A percentile compares a stretch with the other conserved stretches of the same genome.
phyloP scores from a whole-genome alignment of 2,888 invertebrate genomes.

The Globia sparganii region DNA sequence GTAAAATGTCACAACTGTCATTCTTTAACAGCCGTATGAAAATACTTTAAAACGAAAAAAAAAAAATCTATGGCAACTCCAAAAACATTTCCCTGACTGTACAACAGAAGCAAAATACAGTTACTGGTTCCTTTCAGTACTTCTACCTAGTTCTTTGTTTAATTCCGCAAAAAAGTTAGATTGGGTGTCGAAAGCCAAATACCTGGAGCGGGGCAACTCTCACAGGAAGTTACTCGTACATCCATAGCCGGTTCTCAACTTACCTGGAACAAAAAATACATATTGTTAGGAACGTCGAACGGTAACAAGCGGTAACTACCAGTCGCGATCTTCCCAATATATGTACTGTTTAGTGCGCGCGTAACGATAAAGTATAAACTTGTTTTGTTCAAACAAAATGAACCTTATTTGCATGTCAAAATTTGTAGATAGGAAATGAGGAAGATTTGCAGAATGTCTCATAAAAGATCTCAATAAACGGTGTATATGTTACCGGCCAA shows the following conservation, averaged over 20 bases:
- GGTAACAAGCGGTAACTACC: slow-evolving; percentile 32
- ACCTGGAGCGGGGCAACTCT: slow-evolving; percentile 42
- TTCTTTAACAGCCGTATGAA: no score
- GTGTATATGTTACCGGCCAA: no score
- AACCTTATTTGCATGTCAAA: neutral
- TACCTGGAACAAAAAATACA: slow-evolving; percentile 69
- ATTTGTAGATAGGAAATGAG: neutral
- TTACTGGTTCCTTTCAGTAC: neutral
- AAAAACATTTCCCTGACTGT: slow-evolving; percentile 13
- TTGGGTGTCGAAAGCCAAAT: slow-evolving; percentile 42
- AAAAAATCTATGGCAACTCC: neutral
- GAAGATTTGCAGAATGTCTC: slow-evolving; percentile 17
- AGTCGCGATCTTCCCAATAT: slow-evolving; percentile 16
- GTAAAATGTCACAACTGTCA: neutral
- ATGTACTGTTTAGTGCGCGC: neutral
- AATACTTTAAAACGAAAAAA: neutral
- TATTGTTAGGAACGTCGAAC: slow-evolving; percentile 41
- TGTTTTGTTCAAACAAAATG: neutral
- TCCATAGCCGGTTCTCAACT: slow-evolving; percentile 55
- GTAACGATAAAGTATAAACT: slow-evolving; percentile 2
- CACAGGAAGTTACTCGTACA: slow-evolving; percentile 36
- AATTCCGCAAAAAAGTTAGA: slow-evolving; percentile 50
- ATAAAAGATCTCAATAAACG: neutral
- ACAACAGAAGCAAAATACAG: slow-evolving; percentile 11
- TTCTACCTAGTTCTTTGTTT: neutral